Conservation (phyloP, 2,888 invertebrate genomes). For the Bombyx huttoni region DNA sequence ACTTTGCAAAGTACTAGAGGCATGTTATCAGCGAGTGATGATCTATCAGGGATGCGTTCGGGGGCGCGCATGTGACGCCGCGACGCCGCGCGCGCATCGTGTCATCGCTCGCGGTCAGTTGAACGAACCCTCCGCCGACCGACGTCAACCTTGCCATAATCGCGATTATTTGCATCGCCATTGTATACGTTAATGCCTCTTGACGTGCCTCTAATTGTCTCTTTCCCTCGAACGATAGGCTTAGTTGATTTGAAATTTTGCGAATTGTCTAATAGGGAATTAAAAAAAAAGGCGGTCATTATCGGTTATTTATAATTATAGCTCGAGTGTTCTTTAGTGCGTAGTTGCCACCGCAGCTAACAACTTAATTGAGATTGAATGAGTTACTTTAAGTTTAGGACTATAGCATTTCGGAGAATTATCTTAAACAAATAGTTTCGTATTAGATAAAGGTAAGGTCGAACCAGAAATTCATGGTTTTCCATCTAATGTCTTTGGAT, state of each 20-base stretch:
- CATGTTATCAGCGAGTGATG: constrained; percentile 3
- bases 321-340: too few relatives aligned
- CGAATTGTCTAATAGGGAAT: neutral
- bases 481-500: neutral
- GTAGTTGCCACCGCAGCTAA: too few relatives aligned
- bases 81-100: constrained; percentile 57
- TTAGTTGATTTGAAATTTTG: neutral
- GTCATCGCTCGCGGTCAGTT: constrained; percentile 72
- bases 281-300: neutral
- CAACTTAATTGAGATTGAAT: too few relatives aligned
- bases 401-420: too few relatives aligned
- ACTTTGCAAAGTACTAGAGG: neutral
- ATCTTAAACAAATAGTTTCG: neutral
- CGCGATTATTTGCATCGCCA: constrained; percentile 69
- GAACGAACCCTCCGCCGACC: constrained; percentile 65
- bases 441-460: neutral
- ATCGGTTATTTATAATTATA: neutral
- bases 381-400: too few relatives aligned
- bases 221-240: neutral
- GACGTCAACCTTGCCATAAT: constrained; percentile 71
- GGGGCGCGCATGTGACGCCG: constrained; percentile 36
- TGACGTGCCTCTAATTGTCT: constrained; percentile 36
- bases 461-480: neutral
- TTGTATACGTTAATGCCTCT: constrained; percentile 44
- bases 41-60: constrained; percentile 10